Base-by-base conservation (phyloP, 2,113 vertebrate species). In the Microtus oregoni region DNA sequence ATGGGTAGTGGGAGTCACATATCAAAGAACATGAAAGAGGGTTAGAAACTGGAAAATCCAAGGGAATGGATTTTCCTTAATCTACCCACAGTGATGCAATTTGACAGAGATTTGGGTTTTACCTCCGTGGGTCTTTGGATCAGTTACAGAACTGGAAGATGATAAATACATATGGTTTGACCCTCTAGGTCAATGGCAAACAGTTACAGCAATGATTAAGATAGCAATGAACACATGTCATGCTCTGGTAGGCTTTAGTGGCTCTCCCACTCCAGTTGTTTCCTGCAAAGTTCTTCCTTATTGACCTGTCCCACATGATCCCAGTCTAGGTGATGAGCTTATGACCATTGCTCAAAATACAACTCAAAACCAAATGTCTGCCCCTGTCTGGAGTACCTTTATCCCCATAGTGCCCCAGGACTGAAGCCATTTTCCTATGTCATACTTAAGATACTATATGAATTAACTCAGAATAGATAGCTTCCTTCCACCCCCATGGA, bases 201-300 rank as follows among this genome's bases (percentile, higher is more conserved):
- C 75, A 86, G 61, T 41, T 38, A 70, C 3, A 94, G 52, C 22
- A 94, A 35, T 7, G 47, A 83, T 4, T 85, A 81, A 50, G 67
- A 44, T 19, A 20, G 38, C 55, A 87, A 24, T 14, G 89, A 50
- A 87, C 11, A 38, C 7, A 55, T 35, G 22, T 6, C 17, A 15
- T 79, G 26, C 30, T 47, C 20, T 63, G 61, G 52, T 28, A 83
- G 28, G 20, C 12, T 87, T 93, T 86, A 52, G 75, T 73, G 5
- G 86, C 95, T 92, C 86, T 19, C 10, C 73, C 30, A 91, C 77
- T 81, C 79, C 92, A 58, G n/a, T 17, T 58, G 86, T 92, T 92
- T 95, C 30, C 76, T 22, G n/a, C 55, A 93, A 93, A 88, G 41
- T 38, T 78, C 38, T 89, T 52, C 38, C 28, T 15, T 90, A 58